Conservation (phyloP, 2,888 invertebrate species). For the Agrilus cyanescens region DNA sequence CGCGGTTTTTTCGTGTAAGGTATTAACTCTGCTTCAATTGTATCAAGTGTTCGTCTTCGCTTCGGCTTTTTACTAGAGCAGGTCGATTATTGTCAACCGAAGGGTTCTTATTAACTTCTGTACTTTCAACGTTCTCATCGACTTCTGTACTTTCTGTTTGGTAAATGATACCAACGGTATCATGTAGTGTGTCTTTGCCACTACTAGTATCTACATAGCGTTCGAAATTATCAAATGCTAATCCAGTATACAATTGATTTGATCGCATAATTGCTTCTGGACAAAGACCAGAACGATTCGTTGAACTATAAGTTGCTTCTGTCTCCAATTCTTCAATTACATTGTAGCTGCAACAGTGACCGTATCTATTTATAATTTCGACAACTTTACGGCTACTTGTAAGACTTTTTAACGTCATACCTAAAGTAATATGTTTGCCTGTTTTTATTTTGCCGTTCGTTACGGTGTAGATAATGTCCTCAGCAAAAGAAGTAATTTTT, state of each 20-base stretch:
- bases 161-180: too few species aligned
- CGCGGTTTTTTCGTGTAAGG: too few species aligned
- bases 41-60: too few species aligned
- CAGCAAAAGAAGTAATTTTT: constrained; percentile 9
- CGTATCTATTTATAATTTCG: constrained; percentile 23
- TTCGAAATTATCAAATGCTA: constrained; percentile 12
- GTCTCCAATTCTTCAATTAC: constrained; percentile 27
- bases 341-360: constrained; percentile 23
- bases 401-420: constrained; percentile 23
- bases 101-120: too few species aligned
- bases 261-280: constrained; percentile 16
- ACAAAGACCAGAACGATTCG: constrained; percentile 13
- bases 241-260: constrained; percentile 16
- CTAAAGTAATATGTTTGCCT: constrained; percentile 21
- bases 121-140: too few species aligned
- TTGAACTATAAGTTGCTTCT: constrained; percentile 19
- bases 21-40: too few species aligned
- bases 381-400: constrained; percentile 21
- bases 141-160: too few species aligned
- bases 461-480: constrained; percentile 16
- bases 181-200: constrained; percentile 12
- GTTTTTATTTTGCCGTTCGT: constrained; percentile 18
- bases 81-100: too few species aligned
- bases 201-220: constrained; percentile 5
- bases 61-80: too few species aligned